Evolutionary conservation across 2,888 invertebrate genomes (phyloP), one percentile per base, ranked within the genome.

Genomic region (Salticus scenicus): DNA sequence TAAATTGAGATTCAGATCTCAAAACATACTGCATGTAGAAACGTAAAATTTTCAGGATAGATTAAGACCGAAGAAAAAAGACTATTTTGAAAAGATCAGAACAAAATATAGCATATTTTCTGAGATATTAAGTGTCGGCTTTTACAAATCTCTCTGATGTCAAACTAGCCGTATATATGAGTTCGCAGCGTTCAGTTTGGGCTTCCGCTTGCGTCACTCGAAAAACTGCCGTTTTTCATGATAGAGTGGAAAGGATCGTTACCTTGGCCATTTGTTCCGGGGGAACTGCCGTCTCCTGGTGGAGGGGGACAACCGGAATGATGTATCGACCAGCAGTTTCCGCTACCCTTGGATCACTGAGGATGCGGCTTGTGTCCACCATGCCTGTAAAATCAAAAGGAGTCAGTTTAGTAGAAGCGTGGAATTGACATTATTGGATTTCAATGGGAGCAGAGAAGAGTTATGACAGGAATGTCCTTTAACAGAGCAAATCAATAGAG

Each of bases 201-300:
- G n/a, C n/a, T n/a, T n/a, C n/a, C n/a, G n/a, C n/a, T n/a, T n/a
- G n/a, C n/a, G n/a, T n/a, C n/a, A n/a, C n/a, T n/a, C n/a, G n/a
- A n/a, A n/a, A n/a, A n/a, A n/a, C n/a, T n/a, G n/a, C n/a, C n/a
- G n/a, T n/a, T n/a, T n/a, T n/a, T n/a, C n/a, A n/a, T 10, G 37
- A 37, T n/a, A 31, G 33, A 20, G n/a, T 17, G 67, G 24, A 24
- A 33, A 33, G 33, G 28, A 71, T 71, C 42, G 30, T 42, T 82
- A 87, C 87, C 79, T 76, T 75, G 64, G 88, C 88, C 67, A 90
- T 77, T 27, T 88, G 78, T 31, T 89, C 88, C 8, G 89, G 87
- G 0, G 88, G 83, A 12, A 87, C 80, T 1, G 82, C 51, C 7
- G 79, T 79, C 63, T 75, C 79, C 24, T 74, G 76, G 37, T 37